Evolutionary conservation across 1,140 invertebrate genomes (phyloP).

Genomic region (Pomacea maculata): DNA sequence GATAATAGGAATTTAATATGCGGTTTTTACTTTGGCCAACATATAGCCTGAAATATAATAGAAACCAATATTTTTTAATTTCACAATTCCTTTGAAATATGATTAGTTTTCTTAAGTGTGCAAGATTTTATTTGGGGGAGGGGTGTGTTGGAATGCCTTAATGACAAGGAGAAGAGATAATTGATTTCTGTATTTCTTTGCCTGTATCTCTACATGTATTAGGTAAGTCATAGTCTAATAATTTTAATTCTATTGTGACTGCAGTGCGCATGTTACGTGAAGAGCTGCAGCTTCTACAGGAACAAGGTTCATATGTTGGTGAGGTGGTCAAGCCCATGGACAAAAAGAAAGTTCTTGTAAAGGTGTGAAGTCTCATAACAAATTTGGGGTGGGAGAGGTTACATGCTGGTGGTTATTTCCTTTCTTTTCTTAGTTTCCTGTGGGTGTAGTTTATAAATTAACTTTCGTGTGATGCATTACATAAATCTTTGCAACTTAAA

Average conservation of each 20-base stretch:
- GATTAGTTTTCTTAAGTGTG: no score
- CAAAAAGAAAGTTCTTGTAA: conserved; percentile 99
- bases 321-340: conserved; percentile 99
- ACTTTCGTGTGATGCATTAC: background rate
- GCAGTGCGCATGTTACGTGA: conserved; percentile 96
- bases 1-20: background rate
- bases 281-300: conserved; percentile 96
- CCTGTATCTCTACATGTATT: no score
- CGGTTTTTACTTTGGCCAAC: no score
- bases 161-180: no score
- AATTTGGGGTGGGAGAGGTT: background rate
- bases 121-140: no score
- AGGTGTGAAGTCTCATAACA: conserved; percentile 67
- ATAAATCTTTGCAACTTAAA: background rate
- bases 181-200: no score
- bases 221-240: no score
- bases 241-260: conserved; percentile 8
- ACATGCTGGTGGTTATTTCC: no score
- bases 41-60: no score
- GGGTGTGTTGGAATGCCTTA: no score
- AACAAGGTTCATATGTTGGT: conserved; percentile 99
- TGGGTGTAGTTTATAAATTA: background rate
- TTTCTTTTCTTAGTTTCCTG: background rate
- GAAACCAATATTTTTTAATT: no score
- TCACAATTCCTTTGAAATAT: no score